Evolutionary conservation across 2,797 vertebrate species (phyloP), one percentile per base, ranked within the genome.

Genomic region (Lepus oiostolus): DNA sequence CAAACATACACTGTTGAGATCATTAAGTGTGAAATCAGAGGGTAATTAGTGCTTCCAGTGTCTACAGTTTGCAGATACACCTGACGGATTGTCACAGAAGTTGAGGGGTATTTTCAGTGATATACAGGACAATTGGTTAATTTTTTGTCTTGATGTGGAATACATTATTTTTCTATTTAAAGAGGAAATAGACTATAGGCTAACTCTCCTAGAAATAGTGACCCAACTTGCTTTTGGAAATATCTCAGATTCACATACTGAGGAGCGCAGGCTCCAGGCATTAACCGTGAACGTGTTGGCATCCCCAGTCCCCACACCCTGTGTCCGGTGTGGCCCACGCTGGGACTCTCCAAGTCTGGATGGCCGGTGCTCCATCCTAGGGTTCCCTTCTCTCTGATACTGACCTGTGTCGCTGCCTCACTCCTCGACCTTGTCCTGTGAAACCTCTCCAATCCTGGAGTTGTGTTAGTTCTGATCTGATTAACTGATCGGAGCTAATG

Each of bases 131-230:
- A 91, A 50, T 10, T 80, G n/a, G 16, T 52, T 62, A 12, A 60
- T 35, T 47, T 95, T 82, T 85, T 54, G 10, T n/a, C 22, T 63
- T 22, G 42, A 74, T 85, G 21, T 30, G 5, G 17, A 87, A 60
- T 74, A 52, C 21, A 42, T 19, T 74, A 70, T 85, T 80, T 94
- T 75, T 75, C 82, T 21, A 81, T 58, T 94, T 77, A 65, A 86
- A 72, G 4, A 85, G 8, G 22, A 71, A 82, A 75, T 60, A 54
- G n/a, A 50, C 60, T 38, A 30, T 21, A 26, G 26, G 38, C 24
- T 88, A 67, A 65, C 24, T 74, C 14, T 60, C 17, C 4, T 16
- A 14, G 58, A 58, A 77, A 28, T 82, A 75, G 26, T 24, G 72
- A 47, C 58, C 54, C 32, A 63, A 54, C 10, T 19, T 42, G 22